A percentile compares a stretch with the other conserved stretches of the same genome.
phyloP scores from a whole-genome alignment of 1,140 invertebrate species.

The Globodera ellingtonae region DNA sequence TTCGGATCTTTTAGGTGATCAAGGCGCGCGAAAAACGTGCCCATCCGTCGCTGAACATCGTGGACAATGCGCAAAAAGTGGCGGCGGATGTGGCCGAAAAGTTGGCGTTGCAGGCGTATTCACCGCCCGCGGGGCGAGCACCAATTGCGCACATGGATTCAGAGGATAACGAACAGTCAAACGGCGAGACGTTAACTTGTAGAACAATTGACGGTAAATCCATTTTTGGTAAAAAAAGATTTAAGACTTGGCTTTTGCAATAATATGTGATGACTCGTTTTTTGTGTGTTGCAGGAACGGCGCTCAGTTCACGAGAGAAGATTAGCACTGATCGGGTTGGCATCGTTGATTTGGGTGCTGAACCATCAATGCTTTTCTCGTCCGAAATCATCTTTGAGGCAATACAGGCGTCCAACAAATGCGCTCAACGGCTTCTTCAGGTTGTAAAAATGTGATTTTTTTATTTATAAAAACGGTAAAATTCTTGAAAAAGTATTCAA shows the following conservation, averaged over 20 bases:
- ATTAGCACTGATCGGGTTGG: neutral
- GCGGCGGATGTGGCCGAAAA: neutral
- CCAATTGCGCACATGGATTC: slow-evolving; percentile 57
- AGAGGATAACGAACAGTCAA: slow-evolving; percentile 44
- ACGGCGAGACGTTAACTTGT: slow-evolving; percentile 5
- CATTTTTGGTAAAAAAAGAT: neutral
- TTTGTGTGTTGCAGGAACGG: too few species aligned
- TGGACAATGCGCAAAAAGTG: slow-evolving; percentile 10
- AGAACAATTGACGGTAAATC: neutral
- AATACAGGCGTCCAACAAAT: slow-evolving; percentile 55
- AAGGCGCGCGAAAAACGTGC: slow-evolving; percentile 42
- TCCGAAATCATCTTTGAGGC: slow-evolving; percentile 45
- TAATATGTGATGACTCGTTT: too few species aligned
- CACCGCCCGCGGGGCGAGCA: slow-evolving; percentile 34
- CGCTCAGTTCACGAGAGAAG: too few species aligned
- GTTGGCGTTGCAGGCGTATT: slow-evolving; percentile 6
- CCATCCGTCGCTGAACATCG: slow-evolving; percentile 45
- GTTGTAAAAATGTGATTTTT: neutral
- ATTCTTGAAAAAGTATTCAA: too few species aligned
- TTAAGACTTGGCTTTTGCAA: too few species aligned
- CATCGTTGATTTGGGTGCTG: slow-evolving; percentile 37
- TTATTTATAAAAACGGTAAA: too few species aligned
- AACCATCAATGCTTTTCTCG: slow-evolving; percentile 41
- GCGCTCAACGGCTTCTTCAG: slow-evolving; percentile 31
- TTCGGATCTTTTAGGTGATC: slow-evolving; percentile 45